phyloP scores from a whole-genome alignment of 1,140 invertebrate genomes.

The Armadillidium nasatum region DNA sequence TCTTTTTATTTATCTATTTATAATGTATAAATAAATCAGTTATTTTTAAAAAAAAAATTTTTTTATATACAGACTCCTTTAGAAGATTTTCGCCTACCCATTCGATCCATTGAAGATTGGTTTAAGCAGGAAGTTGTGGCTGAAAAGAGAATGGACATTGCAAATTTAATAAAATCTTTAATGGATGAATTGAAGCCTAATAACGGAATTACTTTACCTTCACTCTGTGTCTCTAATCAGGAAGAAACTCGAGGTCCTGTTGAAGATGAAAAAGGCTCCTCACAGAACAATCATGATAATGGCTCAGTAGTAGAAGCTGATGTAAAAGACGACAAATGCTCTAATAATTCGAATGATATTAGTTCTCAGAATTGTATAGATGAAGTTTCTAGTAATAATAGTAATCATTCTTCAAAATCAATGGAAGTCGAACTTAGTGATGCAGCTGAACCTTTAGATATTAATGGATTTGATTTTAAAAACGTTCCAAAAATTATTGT shows the following conservation, averaged over 20 bases:
- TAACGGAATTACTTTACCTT: conserved; percentile 36
- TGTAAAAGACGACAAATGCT: neutral
- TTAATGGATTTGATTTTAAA: neutral
- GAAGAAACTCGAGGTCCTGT: neutral
- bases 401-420: neutral
- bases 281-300: neutral
- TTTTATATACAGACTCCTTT: conserved; percentile 49
- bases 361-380: too few species aligned
- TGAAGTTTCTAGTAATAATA: neutral
- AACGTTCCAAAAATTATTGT: neutral
- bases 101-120: conserved; percentile 50
- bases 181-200: conserved; percentile 48
- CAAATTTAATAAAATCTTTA: conserved; percentile 49
- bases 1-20: too few species aligned
- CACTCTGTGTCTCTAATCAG: conserved; percentile 17
- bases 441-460: neutral
- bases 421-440: neutral
- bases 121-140: conserved; percentile 49
- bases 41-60: too few species aligned
- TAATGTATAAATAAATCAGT: too few species aligned
- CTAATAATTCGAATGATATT: too few species aligned
- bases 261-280: neutral
- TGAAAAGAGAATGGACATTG: conserved; percentile 50
- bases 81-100: conserved; percentile 50
- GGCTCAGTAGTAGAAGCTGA: neutral